A percentile compares a stretch with the other conserved stretches of the same genome.
Evolutionary conservation across 2,113 vertebrate species (phyloP).

Genomic region (Oryzias celebensis): DNA sequence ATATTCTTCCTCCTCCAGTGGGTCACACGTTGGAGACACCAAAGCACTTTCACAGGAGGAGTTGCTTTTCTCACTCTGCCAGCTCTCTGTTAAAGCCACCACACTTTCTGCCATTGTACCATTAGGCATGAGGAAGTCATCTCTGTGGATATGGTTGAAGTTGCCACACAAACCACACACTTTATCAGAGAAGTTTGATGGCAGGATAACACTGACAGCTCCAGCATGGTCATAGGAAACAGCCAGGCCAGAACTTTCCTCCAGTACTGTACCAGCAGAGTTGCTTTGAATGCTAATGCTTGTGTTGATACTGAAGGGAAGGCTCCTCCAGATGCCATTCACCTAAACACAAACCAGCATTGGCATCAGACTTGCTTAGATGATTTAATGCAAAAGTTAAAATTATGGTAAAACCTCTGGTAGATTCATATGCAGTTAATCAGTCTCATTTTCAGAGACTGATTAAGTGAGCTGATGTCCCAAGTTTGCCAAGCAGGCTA

Average conservation of each 20-base stretch:
- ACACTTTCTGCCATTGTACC: slow-evolving; percentile 53
- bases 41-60: slow-evolving; percentile 64
- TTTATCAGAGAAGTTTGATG: slow-evolving; percentile 70
- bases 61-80: slow-evolving; percentile 53
- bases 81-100: slow-evolving; percentile 71
- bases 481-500: too few species aligned
- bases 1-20: slow-evolving; percentile 61
- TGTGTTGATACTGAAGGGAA: slow-evolving; percentile 71
- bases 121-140: slow-evolving; percentile 73
- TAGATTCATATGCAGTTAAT: too few species aligned
- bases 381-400: too few species aligned
- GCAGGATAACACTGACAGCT: slow-evolving; percentile 75
- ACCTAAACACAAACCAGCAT: slow-evolving; percentile 68
- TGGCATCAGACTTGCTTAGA: background rate
- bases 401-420: too few species aligned
- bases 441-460: too few species aligned
- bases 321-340: slow-evolving; percentile 74
- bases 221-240: slow-evolving; percentile 76
- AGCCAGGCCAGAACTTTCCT: slow-evolving; percentile 72
- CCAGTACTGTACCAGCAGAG: slow-evolving; percentile 68
- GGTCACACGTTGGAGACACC: slow-evolving; percentile 63
- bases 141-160: slow-evolving; percentile 73
- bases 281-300: slow-evolving; percentile 61
- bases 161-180: slow-evolving; percentile 87
- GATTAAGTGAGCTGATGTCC: too few species aligned